Base-by-base conservation (phyloP, 2,113 vertebrate species). In the Scopus umbretta region DNA sequence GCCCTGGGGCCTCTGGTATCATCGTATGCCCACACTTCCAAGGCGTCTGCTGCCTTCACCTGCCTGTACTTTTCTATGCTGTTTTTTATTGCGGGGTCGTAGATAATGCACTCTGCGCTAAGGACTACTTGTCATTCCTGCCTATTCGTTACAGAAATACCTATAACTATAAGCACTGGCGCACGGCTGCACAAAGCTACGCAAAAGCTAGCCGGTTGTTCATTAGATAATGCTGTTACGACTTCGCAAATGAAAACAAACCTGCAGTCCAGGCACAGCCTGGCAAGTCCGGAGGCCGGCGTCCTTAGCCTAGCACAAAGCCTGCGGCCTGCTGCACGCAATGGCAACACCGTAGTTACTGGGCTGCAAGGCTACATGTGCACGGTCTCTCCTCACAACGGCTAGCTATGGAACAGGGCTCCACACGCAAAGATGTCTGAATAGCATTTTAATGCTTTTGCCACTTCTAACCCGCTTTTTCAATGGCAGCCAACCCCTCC, bases 321-420 rank as follows among this genome's bases (percentile, higher is more conserved):
- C 55, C n/a, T 3, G 27, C 20, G 40, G 29, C 26, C 17, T 20
- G 11, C 16, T 13, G 13, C n/a, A 2, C 23, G 42, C n/a, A 10
- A 21, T 9, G 29, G 17, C 73, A 80, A n/a, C 11, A 23, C 52
- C 12, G 0, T 16, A 13, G 38, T 47, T 65, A 29, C 45, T 42
- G 62, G 68, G 34, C 62, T 56, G 18, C 17, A n/a, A 38, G 38
- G 38, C 75, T 86, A 16, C 34, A 3, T 0, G 0, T 38, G n/a
- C 13, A 6, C 0, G 1, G 42, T 23, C 4, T 50, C 13, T 56
- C 49, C 84, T 85, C 1, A 0, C 20, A 25, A 47, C 13, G 50
- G 38, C 25, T 23, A 59, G 34, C 66, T 58, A 25, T 27, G 56
- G 32, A 63, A 56, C 16, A 19, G 23, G 23, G 13, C 3, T 34